Evolutionary conservation across 2,113 vertebrate species (phyloP).

Genomic region (Hippocampus comes): DNA sequence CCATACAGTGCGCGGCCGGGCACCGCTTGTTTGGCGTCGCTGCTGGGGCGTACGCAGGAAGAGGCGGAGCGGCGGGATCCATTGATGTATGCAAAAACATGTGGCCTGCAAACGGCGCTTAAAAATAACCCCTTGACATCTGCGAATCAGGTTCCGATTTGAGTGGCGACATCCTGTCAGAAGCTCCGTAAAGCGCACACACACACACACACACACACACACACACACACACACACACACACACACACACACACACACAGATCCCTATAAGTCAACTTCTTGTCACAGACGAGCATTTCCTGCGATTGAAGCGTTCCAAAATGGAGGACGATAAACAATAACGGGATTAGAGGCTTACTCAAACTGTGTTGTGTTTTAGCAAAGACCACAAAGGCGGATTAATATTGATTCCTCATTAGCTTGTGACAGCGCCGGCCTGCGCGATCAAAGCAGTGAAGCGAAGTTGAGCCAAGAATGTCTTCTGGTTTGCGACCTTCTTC

Average conservation of each 20-base stretch:
- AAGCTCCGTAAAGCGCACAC: constrained; percentile 31
- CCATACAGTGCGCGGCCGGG: background rate
- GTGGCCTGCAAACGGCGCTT: constrained; percentile 29
- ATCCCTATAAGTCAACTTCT: background rate
- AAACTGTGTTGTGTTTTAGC: background rate
- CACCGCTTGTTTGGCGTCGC: background rate
- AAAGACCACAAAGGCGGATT: background rate
- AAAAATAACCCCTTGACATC: constrained; percentile 50
- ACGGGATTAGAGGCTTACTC: constrained; percentile 1
- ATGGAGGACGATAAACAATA: constrained; percentile 30
- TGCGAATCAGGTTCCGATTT: constrained; percentile 45
- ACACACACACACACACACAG: constrained; percentile 11
- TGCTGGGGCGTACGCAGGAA: background rate
- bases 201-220: constrained; percentile 6
- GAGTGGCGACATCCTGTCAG: constrained; percentile 48
- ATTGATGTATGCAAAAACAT: constrained; percentile 36
- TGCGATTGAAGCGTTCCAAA: constrained; percentile 36
- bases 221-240: background rate
- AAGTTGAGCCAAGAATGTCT: background rate
- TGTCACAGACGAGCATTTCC: constrained; percentile 43
- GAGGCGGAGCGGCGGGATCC: constrained; percentile 1
- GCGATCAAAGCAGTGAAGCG: background rate
- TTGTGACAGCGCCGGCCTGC: background rate
- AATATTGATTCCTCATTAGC: background rate
- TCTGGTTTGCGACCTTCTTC: background rate